These are phyloP conservation scores for Campaea margaritaria DNA, from an alignment of 2,888 invertebrate genomes.

Conservation along the genomic window DNA sequence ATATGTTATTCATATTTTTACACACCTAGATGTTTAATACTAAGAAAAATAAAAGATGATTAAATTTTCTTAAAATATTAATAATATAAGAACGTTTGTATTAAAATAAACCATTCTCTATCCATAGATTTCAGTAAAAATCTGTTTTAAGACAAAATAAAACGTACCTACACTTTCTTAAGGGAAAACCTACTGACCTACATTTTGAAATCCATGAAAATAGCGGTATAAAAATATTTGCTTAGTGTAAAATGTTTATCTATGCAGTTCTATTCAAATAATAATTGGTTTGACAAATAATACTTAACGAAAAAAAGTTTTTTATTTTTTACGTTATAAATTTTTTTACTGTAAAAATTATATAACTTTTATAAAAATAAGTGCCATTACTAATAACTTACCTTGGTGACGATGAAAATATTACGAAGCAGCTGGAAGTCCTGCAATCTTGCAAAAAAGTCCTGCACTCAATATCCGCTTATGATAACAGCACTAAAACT, in stretches of 20 bases:
- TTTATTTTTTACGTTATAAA: neutral
- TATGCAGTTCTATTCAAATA: no score
- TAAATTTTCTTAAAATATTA: neutral
- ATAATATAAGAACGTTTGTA: neutral
- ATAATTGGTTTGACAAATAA: no score
- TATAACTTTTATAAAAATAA: neutral
- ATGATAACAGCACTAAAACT: conserved; percentile 55
- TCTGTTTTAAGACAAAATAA: no score
- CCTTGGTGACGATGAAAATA: conserved; percentile 41
- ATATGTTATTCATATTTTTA: no score
- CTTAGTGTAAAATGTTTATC: neutral
- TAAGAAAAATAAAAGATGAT: no score
- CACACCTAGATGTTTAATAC: no score
- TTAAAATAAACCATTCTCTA: no score
- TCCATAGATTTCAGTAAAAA: no score
- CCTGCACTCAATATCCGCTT: conserved; percentile 59
- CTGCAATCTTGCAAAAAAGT: conserved; percentile 56
- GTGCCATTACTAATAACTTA: conserved; percentile 19
- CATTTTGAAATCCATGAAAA: conserved; percentile 19
- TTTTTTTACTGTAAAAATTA: neutral
- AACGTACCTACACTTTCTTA: neutral
- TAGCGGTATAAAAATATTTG: neutral
- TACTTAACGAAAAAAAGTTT: no score
- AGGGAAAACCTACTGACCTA: conserved; percentile 35
- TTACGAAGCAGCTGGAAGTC: conserved; percentile 51